These are phyloP conservation scores for Catharus ustulatus DNA, from an alignment of 2,797 vertebrate genomes.

Conservation along the genomic window DNA sequence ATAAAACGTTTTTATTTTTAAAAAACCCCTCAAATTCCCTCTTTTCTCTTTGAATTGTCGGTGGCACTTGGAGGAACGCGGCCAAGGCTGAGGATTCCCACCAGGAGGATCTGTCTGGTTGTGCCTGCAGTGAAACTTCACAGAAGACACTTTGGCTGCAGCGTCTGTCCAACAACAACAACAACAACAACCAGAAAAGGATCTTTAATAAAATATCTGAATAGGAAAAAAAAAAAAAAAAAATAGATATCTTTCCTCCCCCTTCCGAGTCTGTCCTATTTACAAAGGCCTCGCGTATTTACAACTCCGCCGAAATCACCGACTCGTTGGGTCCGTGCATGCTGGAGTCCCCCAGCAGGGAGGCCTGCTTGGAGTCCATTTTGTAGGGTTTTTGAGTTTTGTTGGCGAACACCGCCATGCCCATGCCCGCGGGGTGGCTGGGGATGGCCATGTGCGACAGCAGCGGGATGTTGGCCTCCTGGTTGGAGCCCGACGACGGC, in stretches of 20 bases:
- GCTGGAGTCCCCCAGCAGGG: slow-evolving; percentile 86
- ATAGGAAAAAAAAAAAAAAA: slow-evolving; percentile 23
- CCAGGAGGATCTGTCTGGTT: slow-evolving; percentile 9
- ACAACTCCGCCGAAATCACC: slow-evolving; percentile 92
- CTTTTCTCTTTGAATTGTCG: neutral
- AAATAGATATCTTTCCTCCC: slow-evolving; percentile 60
- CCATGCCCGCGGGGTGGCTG: slow-evolving; percentile 82
- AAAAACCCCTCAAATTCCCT: neutral
- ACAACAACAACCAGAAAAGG: slow-evolving; percentile 64
- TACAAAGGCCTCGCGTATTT: slow-evolving; percentile 69
- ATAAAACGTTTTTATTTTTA: neutral
- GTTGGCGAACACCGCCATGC: slow-evolving; percentile 85
- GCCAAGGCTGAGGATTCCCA: neutral
- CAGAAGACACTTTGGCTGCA: slow-evolving; percentile 79
- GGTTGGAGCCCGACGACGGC: slow-evolving; percentile 95
- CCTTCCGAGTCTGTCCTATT: slow-evolving; percentile 61
- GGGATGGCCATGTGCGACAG: slow-evolving; percentile 90
- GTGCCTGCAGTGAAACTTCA: slow-evolving; percentile 76
- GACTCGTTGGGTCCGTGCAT: slow-evolving; percentile 89
- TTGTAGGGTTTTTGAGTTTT: slow-evolving; percentile 89
- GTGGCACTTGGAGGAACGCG: neutral
- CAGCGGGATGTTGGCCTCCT: slow-evolving; percentile 95
- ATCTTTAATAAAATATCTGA: slow-evolving; percentile 78
- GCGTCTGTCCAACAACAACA: slow-evolving; percentile 67
- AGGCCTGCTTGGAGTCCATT: slow-evolving; percentile 88